phyloP scores from a whole-genome alignment of 2,113 vertebrate genomes.

The Caranx ignobilis region DNA sequence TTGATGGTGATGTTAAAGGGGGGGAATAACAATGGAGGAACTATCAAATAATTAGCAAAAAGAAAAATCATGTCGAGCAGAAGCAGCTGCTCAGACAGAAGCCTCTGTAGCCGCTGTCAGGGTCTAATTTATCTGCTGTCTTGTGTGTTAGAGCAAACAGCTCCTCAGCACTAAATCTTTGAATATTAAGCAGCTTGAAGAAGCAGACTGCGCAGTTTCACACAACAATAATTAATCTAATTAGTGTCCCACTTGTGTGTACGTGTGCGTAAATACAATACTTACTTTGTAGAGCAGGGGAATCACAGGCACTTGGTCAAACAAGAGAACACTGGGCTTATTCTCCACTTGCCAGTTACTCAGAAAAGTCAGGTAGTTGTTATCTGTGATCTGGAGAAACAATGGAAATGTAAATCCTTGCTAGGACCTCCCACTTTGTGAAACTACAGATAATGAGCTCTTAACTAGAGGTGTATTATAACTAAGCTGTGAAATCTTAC shows the following conservation, averaged over 20 bases:
- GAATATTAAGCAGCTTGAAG: background rate
- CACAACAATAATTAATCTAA: background rate
- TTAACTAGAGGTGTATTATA: background rate
- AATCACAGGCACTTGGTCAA: constrained; percentile 87
- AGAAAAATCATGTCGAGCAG: background rate
- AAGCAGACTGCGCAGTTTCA: background rate
- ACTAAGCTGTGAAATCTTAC: background rate
- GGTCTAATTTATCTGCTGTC: background rate
- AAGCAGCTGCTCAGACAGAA: constrained; percentile 3
- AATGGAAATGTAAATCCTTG: background rate
- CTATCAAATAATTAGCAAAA: background rate
- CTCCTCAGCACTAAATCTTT: background rate
- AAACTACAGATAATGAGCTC: background rate
- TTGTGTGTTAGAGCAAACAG: background rate
- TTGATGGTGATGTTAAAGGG: background rate
- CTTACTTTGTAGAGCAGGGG: constrained; percentile 93
- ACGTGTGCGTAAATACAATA: background rate
- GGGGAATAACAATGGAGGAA: background rate
- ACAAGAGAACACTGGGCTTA: constrained; percentile 92
- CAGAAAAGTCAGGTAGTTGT: constrained; percentile 90
- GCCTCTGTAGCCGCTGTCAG: background rate
- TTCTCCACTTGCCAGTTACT: constrained; percentile 92
- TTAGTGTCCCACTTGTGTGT: background rate
- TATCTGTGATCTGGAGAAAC: constrained; percentile 88
- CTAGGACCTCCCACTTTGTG: background rate